Percentiles rank a stretch among this genome's conserved stretches.
Evolutionary conservation across 2,797 vertebrate species (phyloP).

Genomic region (Sarcophilus harrisii): DNA sequence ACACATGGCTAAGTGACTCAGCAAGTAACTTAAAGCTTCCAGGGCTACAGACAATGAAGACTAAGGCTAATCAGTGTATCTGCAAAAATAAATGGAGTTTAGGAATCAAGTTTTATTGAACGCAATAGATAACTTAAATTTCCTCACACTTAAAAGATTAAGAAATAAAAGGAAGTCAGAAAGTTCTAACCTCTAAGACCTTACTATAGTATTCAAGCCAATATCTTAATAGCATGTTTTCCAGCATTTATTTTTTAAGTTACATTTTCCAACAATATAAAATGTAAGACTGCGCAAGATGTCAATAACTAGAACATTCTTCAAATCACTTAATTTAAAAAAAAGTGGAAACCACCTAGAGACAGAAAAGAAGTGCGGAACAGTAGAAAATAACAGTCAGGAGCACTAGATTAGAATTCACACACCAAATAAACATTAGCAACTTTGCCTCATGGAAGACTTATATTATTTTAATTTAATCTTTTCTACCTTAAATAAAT

Average conservation of each 20-base stretch:
- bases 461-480: not conserved
- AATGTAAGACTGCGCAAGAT: not conserved
- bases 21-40: not conserved
- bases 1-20: not conserved
- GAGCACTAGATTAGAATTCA: not conserved
- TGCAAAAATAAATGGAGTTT: not conserved
- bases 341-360: not conserved
- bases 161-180: not conserved
- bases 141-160: not conserved
- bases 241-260: not conserved
- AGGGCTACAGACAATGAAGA: not conserved
- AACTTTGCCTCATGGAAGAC: not conserved
- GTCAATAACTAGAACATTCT: not conserved
- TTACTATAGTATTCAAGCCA: not conserved
- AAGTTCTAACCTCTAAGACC: not conserved
- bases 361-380: not conserved
- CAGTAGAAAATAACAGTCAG: not conserved
- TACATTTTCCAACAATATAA: not conserved
- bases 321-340: not conserved
- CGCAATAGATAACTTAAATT: not conserved
- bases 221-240: not conserved
- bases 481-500: not conserved
- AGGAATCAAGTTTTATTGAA: not conserved
- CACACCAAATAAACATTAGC: not conserved
- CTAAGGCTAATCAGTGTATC: not conserved